Percentiles rank a stretch among this genome's conserved stretches.
These are phyloP conservation scores for Enteromius anoplus DNA, from an alignment of 2,797 vertebrate genomes.

Conservation along the genomic window DNA sequence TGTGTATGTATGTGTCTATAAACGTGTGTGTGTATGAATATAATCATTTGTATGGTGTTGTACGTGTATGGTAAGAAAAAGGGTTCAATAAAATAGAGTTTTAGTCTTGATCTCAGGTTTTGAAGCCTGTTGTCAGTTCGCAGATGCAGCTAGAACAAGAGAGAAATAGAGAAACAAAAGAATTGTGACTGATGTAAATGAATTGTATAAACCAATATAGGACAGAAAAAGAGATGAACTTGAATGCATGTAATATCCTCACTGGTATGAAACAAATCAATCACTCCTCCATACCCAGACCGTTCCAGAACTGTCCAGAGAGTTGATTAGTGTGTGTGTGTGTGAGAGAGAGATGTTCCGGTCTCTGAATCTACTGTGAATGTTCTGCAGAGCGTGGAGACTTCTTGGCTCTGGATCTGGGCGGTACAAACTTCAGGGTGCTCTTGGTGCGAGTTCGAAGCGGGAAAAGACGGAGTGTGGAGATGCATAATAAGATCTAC, in stretches of 20 bases:
- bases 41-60: too few relatives aligned
- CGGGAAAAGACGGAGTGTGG: conserved; percentile 81
- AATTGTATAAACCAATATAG: background rate
- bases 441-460: conserved; percentile 87
- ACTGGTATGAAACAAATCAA: background rate
- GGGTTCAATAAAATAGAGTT: too few relatives aligned
- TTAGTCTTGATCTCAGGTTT: background rate
- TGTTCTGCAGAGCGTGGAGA: conserved; percentile 85
- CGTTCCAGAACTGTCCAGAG: background rate
- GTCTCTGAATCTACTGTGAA: conserved; percentile 20
- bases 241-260: background rate
- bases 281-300: background rate
- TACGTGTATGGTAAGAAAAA: too few relatives aligned
- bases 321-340: background rate
- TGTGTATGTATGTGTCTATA: too few relatives aligned
- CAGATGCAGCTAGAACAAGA: too few relatives aligned
- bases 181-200: background rate
- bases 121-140: background rate
- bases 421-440: conserved; percentile 94
- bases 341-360: background rate
- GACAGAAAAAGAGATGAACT: background rate
- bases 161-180: background rate
- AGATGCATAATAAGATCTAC: conserved; percentile 98
- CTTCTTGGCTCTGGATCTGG: conserved; percentile 93
- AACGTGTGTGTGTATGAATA: too few relatives aligned